Evolutionary conservation across 2,888 invertebrate genomes (phyloP), one percentile per base, ranked within the genome.

Genomic region (Eupithecia pulchellata): DNA sequence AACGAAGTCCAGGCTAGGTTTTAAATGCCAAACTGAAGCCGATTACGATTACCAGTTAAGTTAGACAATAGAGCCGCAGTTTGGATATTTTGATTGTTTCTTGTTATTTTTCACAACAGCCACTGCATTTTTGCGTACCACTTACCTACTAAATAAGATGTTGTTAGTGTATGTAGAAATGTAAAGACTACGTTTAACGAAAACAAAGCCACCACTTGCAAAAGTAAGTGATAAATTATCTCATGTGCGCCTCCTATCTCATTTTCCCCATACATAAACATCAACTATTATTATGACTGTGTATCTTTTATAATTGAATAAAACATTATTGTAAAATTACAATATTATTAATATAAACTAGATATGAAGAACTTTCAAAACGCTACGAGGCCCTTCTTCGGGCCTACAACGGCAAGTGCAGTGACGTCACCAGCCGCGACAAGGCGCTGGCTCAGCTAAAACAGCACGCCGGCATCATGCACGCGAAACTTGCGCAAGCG

Each of bases 351-450:
- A n/a, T n/a, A n/a, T n/a, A n/a, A n/a, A n/a, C 4, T 57, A 93
- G 93, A 75, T 93, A 92, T 72, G 91, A 93, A 80, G 90, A 92
- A 71, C 78, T 94, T 39, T 87, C 88, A 4, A 90, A 89, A 69
- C 89, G 89, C 5, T 92, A 93, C 79, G 84, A 86, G 69, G 74
- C 85, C 0, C 82, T 93, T 0, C 78, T 91, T 0, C 83, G 82
- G 78, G 86, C 85, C 0, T 91, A 90, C 78, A 85, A 91, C 42
- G 86, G 88, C 27, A 88, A 87, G 29, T 86, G 89, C 74, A 73
- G 72, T 6, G 78, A 80, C 0, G 73, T 89, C 1, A 77, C 71
- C 27, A 65, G 79, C 1, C 84, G 88, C 3, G 88, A 91, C 57
- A 80, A 77, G 2, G 78, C 84, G 1, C 62, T 92, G 32, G 70